phyloP scores from a whole-genome alignment of 1,140 invertebrate genomes.

The Phenacoccus solenopsis region DNA sequence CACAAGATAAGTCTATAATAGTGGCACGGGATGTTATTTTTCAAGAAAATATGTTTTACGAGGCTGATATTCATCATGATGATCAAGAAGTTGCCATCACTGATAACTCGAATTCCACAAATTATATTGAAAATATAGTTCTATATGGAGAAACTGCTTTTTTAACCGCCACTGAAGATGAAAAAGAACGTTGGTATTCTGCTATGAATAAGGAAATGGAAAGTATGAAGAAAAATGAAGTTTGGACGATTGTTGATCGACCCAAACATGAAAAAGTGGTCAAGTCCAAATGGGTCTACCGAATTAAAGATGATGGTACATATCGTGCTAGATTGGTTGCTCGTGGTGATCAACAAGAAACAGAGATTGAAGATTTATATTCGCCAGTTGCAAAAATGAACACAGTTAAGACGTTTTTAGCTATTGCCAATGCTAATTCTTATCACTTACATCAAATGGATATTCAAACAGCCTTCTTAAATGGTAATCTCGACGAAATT shows the following conservation, averaged over 20 bases:
- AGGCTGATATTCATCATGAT: no score
- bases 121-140: no score
- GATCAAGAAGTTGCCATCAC: no score
- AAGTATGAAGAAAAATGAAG: no score
- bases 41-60: no score
- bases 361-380: conserved; percentile 32
- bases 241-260: conserved; percentile 18
- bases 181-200: no score
- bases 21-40: neutral
- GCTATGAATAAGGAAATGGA: no score
- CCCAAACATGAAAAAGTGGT: conserved; percentile 18
- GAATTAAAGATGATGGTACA: conserved; percentile 19
- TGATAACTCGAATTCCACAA: no score
- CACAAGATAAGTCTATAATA: neutral
- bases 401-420: conserved; percentile 29
- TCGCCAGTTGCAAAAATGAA: conserved; percentile 28
- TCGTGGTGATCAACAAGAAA: conserved; percentile 31
- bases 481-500: conserved; percentile 25
- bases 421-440: conserved; percentile 25
- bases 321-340: conserved; percentile 35
- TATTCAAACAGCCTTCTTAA: conserved; percentile 27
- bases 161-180: no score
- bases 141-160: no score
- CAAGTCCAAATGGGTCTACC: conserved; percentile 23
- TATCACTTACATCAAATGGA: conserved; percentile 29